Base-by-base conservation (phyloP, 2,113 vertebrate species). In the Thunnus thynnus region DNA sequence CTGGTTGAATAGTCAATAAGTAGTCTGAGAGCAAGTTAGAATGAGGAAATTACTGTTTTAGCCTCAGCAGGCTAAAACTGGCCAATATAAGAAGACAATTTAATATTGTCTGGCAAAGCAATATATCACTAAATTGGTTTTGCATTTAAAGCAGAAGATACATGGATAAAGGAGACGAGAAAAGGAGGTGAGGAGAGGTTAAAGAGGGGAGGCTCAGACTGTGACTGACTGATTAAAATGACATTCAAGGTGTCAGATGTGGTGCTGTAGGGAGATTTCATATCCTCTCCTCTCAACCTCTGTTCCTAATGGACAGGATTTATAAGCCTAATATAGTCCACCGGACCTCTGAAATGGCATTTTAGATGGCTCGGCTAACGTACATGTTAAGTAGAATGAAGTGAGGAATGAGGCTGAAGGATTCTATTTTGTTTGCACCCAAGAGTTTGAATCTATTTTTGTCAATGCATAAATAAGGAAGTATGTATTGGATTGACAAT, bases 171-270 rank as follows among this genome's bases (percentile, higher is more conserved):
- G 32, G 17, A 81, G 58, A 77, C 84, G 57, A 70, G 47, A 80
- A 80, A 79, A 71, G 51, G 18, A 66, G 25, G 70, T 17, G 62
- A 81, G 72, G 64, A 48, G 76, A 89, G 82, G 82, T 89, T 86
- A 86, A 89, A 88, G 71, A 86, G 76, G 71, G 73, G 65, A 84
- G 36, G 63, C 47, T 88, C 77, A 65, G 64, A 58, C 86, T 83
- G 74, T 83, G 87, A 83, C 78, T 88, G 91, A 79, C 83, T 90
- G 90, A 90, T 86, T 92, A 92, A 92, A 90, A 92, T 90, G 83
- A 88, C 86, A 90, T 90, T 88, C 76, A 81, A 62, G 72, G 84
- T 86, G 84, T 89, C 85, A 89, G 83, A 86, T 80, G 75, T 81
- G 64, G 70, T 73, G 68, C 78, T 85, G 79, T 78, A 79, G 64